Conservation (phyloP, 2,797 vertebrate species). For the Buceros bicornis region DNA sequence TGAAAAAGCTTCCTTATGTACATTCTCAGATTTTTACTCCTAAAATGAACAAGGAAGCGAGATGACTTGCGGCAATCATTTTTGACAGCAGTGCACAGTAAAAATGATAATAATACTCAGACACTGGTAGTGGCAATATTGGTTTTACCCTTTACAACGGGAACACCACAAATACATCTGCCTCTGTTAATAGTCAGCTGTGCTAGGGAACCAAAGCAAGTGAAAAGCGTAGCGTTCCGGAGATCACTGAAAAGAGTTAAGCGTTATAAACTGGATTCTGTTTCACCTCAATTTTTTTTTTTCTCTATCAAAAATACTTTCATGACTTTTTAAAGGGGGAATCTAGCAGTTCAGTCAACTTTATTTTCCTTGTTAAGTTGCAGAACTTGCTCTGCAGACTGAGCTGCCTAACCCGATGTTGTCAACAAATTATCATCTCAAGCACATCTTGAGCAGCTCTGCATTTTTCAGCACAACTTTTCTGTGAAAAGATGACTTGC, state of each 20-base stretch:
- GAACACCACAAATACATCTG: neutral
- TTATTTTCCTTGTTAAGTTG: neutral
- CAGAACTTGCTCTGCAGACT: neutral
- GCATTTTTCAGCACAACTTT: neutral
- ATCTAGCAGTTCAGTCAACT: neutral
- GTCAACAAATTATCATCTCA: neutral
- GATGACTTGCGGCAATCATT: neutral
- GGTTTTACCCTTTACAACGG: neutral
- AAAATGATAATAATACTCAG: neutral
- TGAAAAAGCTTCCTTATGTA: neutral
- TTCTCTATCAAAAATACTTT: neutral
- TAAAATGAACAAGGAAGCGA: neutral
- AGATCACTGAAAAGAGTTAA: neutral
- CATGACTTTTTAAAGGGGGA: neutral
- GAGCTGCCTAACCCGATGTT: neutral
- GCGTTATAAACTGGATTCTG: neutral
- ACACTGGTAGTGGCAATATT: neutral
- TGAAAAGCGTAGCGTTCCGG: neutral
- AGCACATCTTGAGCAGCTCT: conserved; percentile 17
- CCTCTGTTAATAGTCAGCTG: neutral
- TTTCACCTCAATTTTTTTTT: conserved; percentile 18
- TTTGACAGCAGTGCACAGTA: neutral
- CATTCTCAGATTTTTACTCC: neutral
- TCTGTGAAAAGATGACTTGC: conserved; percentile 1
- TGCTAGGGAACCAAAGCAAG: neutral